Percentiles rank a stretch among this genome's conserved stretches.
Conservation (phyloP, 2,888 invertebrate species). For the Cheilosia pagana region DNA sequence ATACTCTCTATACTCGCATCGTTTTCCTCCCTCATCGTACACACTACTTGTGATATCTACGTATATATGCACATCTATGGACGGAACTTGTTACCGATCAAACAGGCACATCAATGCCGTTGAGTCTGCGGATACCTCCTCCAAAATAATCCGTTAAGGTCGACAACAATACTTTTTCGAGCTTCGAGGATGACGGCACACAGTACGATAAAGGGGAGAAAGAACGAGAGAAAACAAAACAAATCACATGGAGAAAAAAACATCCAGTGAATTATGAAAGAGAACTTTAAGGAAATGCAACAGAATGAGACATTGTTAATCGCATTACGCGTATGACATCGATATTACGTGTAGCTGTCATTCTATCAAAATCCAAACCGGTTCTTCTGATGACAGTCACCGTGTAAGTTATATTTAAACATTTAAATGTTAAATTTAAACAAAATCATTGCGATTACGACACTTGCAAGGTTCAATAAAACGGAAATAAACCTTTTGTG, state of each 20-base stretch:
- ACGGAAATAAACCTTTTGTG: conserved; percentile 32
- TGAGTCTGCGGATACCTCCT: conserved; percentile 56
- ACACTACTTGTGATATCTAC: conserved; percentile 15
- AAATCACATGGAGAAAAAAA: not conserved
- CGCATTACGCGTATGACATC: conserved; percentile 33
- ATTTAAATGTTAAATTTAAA: conserved; percentile 48
- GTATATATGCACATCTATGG: not conserved
- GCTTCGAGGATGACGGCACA: conserved; percentile 50
- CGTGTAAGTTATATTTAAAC: conserved; percentile 43
- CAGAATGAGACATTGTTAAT: conserved; percentile 5
- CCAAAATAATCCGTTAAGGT: conserved; percentile 67
- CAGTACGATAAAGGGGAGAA: conserved; percentile 13
- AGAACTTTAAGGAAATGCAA: conserved; percentile 27
- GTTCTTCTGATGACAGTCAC: conserved; percentile 31
- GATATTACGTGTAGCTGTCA: conserved; percentile 45
- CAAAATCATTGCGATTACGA: conserved; percentile 30
- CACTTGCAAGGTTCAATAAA: conserved; percentile 40
- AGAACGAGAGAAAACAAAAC: not conserved
- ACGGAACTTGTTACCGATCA: conserved; percentile 53
- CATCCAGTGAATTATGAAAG: conserved; percentile 25
- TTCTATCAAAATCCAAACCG: conserved; percentile 36
- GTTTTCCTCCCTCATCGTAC: conserved; percentile 16
- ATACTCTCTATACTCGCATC: conserved; percentile 7
- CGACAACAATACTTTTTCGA: conserved; percentile 52
- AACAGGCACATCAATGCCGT: conserved; percentile 60